Base-by-base conservation (phyloP, 53 echinoderm and acorn worm species). In the Paracentrotus lividus region DNA sequence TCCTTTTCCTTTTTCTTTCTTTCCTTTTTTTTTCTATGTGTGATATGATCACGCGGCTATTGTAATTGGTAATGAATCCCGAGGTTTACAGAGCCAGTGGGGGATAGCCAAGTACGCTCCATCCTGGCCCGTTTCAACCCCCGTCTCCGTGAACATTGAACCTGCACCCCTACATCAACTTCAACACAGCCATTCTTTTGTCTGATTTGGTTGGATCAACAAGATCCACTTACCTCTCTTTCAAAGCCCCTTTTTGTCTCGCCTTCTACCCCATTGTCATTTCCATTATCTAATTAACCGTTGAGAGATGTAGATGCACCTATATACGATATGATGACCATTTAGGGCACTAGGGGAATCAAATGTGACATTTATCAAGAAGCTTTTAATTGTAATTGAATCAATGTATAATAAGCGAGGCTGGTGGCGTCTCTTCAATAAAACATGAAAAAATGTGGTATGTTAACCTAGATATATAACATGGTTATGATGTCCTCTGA, bases 1-100 rank as follows among this genome's bases (percentile, higher is more conserved):
- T 75, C 67, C 24, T 88, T 33, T 59, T n/a, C n/a, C n/a, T n/a
- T n/a, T n/a, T n/a, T n/a, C n/a, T n/a, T n/a, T n/a, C n/a, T n/a
- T n/a, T n/a, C n/a, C n/a, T n/a, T n/a, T n/a, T n/a, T n/a, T n/a
- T n/a, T n/a, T n/a, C n/a, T n/a, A n/a, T n/a, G n/a, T 89, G 60
- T 55, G 44, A 47, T 69, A 90, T 54, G 92, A 92, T 92, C 92
- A 78, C 92, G 92, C 92, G 92, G 52, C 81, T 55, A 92, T 92
- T 92, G 91, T 90, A n/a, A 43, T 43, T 42, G 21, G 65, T 9
- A 44, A 65, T 42, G 60, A 72, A 32, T 53, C 91, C 91, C 20
- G 14, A 91, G 69, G 60, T 42, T 67, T 90, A 29, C 42, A 64
- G 42, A 40, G 20, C 34, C 57, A 51, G 3, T 1, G 75, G 47